Evolutionary conservation across 2,888 invertebrate genomes (phyloP), one percentile per base, ranked within the genome.

Genomic region (Drosophila eohydei): DNA sequence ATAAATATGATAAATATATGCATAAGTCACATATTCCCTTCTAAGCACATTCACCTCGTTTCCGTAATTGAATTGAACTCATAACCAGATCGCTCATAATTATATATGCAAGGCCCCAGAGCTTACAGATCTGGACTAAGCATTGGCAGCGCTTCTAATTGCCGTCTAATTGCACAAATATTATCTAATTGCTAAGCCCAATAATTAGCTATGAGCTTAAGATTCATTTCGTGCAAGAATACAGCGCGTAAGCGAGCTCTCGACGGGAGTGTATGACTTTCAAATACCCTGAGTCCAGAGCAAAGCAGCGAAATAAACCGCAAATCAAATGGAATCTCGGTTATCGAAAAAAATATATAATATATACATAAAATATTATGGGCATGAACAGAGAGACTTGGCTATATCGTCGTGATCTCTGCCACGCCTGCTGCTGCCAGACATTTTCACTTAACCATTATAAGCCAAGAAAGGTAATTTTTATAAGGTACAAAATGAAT

Each of bases 61-160:
- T 41, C 40, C 55, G 30, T 21, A 74, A 61, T 74, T 60, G 40
- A 34, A 38, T 28, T 46, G n/a, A 61, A 32, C 38, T 40, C 61
- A 46, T 36, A 48, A 16, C 11, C 14, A 43, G 32, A 50, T 21
- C 14, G 14, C n/a, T 21, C 71, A 71, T 57, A 72, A 52, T 72
- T 71, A 41, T 46, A 11, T 32, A 26, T 26, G 32, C 28, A 26
- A 57, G 48, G 50, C 48, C 58, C 44, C 61, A 14, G 1, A 30
- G 41, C 40, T 11, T 32, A 9, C 28, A 28, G 8, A 40, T 14
- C 55, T 62, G 30, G 28, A 11, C 34, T n/a, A 14, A 34, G 16
- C 28, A 44, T 34, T 34, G 32, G 56, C 34, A 6, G n/a, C 12
- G 21, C 21, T 21, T 21, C 21, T 21, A 65, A 65, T 56, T 40